phyloP scores from a whole-genome alignment of 1,140 invertebrate genomes.

The Galendromus occidentalis region DNA sequence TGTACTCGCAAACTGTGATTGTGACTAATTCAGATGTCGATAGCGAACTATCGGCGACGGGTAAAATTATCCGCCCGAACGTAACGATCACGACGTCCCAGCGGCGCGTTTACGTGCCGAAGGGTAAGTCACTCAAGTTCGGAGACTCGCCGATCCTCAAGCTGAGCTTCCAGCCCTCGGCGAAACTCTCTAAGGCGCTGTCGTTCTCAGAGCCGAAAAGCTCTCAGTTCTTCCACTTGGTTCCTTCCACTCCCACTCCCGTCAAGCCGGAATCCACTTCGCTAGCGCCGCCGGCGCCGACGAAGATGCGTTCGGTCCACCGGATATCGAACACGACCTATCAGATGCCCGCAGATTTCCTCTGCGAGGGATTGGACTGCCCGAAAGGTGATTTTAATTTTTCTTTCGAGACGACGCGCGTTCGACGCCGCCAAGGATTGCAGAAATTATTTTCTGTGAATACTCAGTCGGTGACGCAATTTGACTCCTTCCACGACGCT shows the following conservation, averaged over 20 bases:
- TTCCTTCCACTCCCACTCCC: background rate
- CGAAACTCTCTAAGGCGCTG: slow-evolving; percentile 10
- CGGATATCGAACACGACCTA: slow-evolving; percentile 5
- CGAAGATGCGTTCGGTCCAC: background rate
- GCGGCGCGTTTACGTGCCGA: slow-evolving; percentile 6
- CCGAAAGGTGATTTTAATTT: slow-evolving; percentile 2
- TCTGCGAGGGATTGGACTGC: slow-evolving; percentile 6
- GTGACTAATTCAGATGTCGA: no score
- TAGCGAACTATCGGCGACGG: background rate
- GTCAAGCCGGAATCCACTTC: background rate
- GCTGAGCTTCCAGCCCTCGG: slow-evolving; percentile 10
- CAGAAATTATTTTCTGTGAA: no score
- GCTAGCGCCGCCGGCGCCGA: background rate
- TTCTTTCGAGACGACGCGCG: no score
- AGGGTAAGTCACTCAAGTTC: slow-evolving; percentile 8
- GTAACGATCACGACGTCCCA: background rate
- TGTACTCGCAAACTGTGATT: no score
- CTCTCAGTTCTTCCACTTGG: slow-evolving; percentile 10
- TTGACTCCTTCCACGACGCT: no score
- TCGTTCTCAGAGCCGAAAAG: slow-evolving; percentile 9
- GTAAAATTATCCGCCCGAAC: background rate
- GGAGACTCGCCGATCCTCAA: slow-evolving; percentile 2
- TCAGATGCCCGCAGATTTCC: slow-evolving; percentile 5
- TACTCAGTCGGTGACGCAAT: no score
- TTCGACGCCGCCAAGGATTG: no score